Percentiles rank a stretch among this genome's conserved stretches.
These are phyloP conservation scores for Hirtodrosophila confusa DNA, from an alignment of 2,888 invertebrate genomes.

Conservation along the genomic window DNA sequence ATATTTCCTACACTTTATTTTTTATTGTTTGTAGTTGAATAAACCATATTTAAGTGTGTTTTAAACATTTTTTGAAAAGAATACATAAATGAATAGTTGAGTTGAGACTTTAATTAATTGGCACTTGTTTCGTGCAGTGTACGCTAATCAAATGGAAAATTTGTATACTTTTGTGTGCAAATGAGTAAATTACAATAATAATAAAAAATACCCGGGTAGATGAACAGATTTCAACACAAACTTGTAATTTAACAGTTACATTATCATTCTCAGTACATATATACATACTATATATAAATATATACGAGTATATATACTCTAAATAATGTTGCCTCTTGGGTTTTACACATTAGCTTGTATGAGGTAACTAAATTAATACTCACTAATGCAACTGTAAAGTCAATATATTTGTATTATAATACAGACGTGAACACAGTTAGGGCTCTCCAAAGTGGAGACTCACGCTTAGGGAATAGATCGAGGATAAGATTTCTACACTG, in stretches of 20 bases:
- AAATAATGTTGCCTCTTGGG: slow-evolving; percentile 23
- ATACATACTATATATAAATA: background rate
- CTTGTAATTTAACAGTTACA: slow-evolving; percentile 43
- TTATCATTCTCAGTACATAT: slow-evolving; percentile 4
- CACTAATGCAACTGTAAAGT: no score
- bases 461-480: no score
- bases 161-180: slow-evolving; percentile 54
- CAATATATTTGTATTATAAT: no score
- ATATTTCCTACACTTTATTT: no score
- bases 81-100: no score
- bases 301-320: slow-evolving; percentile 1
- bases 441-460: no score
- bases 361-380: slow-evolving; percentile 15
- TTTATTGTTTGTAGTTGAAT: no score
- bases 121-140: slow-evolving; percentile 35
- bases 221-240: slow-evolving; percentile 15
- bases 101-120: no score
- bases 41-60: no score
- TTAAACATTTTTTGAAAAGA: no score
- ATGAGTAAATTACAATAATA: slow-evolving; percentile 57
- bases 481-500: no score
- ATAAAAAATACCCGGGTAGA: slow-evolving; percentile 17
- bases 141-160: slow-evolving; percentile 60
- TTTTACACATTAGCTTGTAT: slow-evolving; percentile 27
- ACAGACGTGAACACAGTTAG: no score